These are phyloP conservation scores for Caenorhabditis sp. DNA, from an alignment of 2,888 invertebrate genomes.

Conservation along the genomic window DNA sequence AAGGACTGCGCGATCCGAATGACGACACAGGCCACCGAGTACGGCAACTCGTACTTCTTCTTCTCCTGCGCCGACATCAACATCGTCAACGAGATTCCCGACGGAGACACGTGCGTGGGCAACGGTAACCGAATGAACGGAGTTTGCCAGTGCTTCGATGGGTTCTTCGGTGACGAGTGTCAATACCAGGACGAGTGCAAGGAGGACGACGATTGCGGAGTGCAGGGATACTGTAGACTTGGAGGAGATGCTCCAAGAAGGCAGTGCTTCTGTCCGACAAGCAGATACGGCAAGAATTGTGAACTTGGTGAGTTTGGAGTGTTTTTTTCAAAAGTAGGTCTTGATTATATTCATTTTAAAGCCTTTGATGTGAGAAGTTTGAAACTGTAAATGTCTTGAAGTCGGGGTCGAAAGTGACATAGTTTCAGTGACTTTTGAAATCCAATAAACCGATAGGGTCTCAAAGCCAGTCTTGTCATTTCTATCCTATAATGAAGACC, in stretches of 20 bases:
- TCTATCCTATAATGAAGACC: too few species aligned
- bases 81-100: slow-evolving; percentile 83
- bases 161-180: slow-evolving; percentile 49
- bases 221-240: slow-evolving; percentile 90
- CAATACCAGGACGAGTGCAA: slow-evolving; percentile 89
- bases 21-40: slow-evolving; percentile 93
- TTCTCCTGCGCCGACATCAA: slow-evolving; percentile 95
- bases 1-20: slow-evolving; percentile 93
- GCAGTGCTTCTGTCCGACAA: slow-evolving; percentile 92
- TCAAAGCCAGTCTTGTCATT: too few species aligned
- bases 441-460: too few species aligned
- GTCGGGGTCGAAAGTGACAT: too few species aligned
- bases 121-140: slow-evolving; percentile 86
- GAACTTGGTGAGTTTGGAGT: slow-evolving; percentile 64
- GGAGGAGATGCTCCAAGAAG: slow-evolving; percentile 61
- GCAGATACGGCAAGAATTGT: slow-evolving; percentile 87
- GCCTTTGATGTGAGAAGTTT: too few species aligned
- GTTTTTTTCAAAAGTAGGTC: too few species aligned
- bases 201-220: slow-evolving; percentile 91
- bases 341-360: background rate
- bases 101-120: slow-evolving; percentile 91
- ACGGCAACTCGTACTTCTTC: slow-evolving; percentile 91
- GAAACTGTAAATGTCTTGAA: too few species aligned
- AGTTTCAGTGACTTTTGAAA: too few species aligned
- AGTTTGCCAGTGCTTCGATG: slow-evolving; percentile 78